A percentile compares a stretch with the other conserved stretches of the same genome.
Conservation (phyloP, 2,113 vertebrate species). For the Pseudopipra pipra region DNA sequence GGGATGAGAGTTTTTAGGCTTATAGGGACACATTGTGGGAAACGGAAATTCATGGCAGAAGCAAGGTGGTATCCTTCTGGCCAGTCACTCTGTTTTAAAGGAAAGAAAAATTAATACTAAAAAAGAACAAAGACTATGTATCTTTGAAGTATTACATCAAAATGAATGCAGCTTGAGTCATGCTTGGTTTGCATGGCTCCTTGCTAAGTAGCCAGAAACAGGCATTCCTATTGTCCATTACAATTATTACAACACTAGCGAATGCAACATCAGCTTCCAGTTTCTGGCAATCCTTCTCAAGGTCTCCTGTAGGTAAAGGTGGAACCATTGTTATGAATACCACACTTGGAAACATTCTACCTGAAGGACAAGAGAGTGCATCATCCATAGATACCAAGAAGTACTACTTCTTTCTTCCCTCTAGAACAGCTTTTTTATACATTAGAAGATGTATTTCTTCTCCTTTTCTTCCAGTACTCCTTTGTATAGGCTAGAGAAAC, state of each 20-base stretch:
- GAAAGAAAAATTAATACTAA: background rate
- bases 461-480: background rate
- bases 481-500: background rate
- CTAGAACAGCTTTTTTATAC: background rate
- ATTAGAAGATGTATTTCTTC: background rate
- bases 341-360: background rate
- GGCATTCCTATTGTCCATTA: background rate
- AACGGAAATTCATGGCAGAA: slow-evolving; percentile 93
- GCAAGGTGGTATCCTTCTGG: slow-evolving; percentile 93
- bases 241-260: background rate
- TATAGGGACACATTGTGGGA: slow-evolving; percentile 93
- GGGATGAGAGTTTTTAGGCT: slow-evolving; percentile 95
- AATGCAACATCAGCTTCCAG: background rate
- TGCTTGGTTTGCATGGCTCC: background rate
- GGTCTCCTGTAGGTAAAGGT: background rate
- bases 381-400: background rate
- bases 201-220: background rate
- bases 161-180: background rate
- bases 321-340: background rate
- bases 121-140: background rate
- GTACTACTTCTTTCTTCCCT: background rate
- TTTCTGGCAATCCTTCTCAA: background rate
- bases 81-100: slow-evolving; percentile 86
- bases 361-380: background rate
- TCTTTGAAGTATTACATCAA: background rate